Percentiles rank a stretch among this genome's conserved stretches.
Evolutionary conservation across 2,113 vertebrate species (phyloP).

Genomic region (Tinamus guttatus): DNA sequence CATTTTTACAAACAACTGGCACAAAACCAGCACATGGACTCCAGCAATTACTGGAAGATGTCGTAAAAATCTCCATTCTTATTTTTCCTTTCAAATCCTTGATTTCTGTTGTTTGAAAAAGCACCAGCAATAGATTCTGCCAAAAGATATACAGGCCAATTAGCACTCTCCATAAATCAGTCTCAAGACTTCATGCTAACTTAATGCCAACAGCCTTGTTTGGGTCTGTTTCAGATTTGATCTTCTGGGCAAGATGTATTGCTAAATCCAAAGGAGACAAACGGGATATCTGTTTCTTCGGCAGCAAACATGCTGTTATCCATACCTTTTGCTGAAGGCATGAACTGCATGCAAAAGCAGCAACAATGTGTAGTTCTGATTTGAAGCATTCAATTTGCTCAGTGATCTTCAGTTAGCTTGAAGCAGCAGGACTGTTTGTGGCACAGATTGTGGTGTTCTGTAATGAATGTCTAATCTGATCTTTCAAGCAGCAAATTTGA

Average conservation of each 20-base stretch:
- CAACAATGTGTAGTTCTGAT: not conserved
- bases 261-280: not conserved
- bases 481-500: not conserved
- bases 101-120: not conserved
- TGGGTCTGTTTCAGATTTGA: not conserved
- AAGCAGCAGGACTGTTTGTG: not conserved
- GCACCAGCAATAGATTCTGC: not conserved
- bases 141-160: not conserved
- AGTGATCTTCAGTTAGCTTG: not conserved
- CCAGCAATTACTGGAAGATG: not conserved
- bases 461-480: not conserved
- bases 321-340: not conserved
- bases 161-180: not conserved
- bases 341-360: not conserved
- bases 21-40: not conserved
- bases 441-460: not conserved
- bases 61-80: not conserved
- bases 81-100: not conserved
- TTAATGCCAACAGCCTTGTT: not conserved
- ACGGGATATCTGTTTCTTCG: not conserved
- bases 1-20: slow-evolving; percentile 5
- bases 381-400: not conserved
- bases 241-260: not conserved
- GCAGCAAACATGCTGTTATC: not conserved
- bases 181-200: not conserved